A percentile compares a stretch with the other conserved stretches of the same genome.
Evolutionary conservation across 2,797 vertebrate species (phyloP).

Genomic region (Chromis chromis): DNA sequence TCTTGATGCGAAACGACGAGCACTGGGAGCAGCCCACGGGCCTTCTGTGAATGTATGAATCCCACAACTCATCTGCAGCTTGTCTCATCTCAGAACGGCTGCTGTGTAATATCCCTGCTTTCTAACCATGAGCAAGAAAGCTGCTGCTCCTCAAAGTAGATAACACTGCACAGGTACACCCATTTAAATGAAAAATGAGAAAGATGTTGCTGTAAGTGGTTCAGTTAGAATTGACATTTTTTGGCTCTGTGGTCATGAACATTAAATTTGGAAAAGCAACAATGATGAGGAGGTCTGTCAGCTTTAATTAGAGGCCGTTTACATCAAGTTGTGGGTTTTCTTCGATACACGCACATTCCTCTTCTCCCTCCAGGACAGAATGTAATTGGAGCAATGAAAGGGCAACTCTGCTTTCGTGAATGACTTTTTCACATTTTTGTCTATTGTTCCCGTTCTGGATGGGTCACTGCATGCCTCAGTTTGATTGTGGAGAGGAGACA

Average conservation of each 20-base stretch:
- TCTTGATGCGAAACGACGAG: constrained; percentile 38
- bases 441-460: neutral
- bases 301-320: neutral
- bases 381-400: neutral
- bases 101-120: constrained; percentile 44
- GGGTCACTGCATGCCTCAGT: neutral
- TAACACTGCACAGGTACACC: neutral
- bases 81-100: constrained; percentile 50
- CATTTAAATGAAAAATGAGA: neutral
- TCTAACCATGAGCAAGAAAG: constrained; percentile 36
- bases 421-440: neutral
- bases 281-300: neutral
- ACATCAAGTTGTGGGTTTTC: neutral
- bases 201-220: neutral
- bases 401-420: neutral
- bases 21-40: constrained; percentile 52
- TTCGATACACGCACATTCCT: neutral
- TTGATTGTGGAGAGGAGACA: neutral
- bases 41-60: constrained; percentile 24
- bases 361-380: neutral
- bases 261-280: neutral
- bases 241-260: neutral
- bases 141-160: constrained; percentile 7
- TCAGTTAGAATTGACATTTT: neutral
- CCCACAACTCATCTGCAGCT: constrained; percentile 37